Conservation (phyloP, 2,888 invertebrate genomes). For the Xylocampa areola region DNA sequence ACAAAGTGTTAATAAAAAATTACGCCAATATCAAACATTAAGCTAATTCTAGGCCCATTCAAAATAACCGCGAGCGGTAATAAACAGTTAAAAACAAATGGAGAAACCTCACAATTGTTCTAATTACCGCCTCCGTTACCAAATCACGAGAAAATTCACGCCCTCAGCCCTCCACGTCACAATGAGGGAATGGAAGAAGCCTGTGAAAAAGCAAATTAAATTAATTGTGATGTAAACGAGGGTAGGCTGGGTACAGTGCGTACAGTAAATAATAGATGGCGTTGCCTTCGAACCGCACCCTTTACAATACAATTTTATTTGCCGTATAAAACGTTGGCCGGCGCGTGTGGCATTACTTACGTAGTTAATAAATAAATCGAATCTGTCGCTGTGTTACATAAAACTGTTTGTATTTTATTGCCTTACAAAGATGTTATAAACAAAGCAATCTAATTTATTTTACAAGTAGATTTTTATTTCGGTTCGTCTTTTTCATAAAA, state of each 20-base stretch:
- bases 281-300: slow-evolving; percentile 74
- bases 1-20: slow-evolving; percentile 56
- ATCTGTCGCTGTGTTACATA: slow-evolving; percentile 61
- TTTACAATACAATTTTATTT: slow-evolving; percentile 76
- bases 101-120: slow-evolving; percentile 85
- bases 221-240: slow-evolving; percentile 89
- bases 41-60: slow-evolving; percentile 70
- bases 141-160: slow-evolving; percentile 88
- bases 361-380: slow-evolving; percentile 68
- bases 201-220: slow-evolving; percentile 89
- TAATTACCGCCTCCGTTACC: slow-evolving; percentile 87
- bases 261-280: slow-evolving; percentile 84
- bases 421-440: slow-evolving; percentile 52
- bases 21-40: slow-evolving; percentile 65
- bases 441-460: slow-evolving; percentile 42
- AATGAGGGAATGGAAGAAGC: slow-evolving; percentile 86
- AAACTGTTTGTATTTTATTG: slow-evolving; percentile 60
- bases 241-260: slow-evolving; percentile 78
- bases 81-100: slow-evolving; percentile 86
- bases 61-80: slow-evolving; percentile 74
- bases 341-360: slow-evolving; percentile 59
- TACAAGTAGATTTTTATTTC: slow-evolving; percentile 18
- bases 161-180: slow-evolving; percentile 83
- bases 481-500: slow-evolving; percentile 1
- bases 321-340: slow-evolving; percentile 63